Conservation (phyloP, 2,888 invertebrate genomes). For the Antitype chi region DNA sequence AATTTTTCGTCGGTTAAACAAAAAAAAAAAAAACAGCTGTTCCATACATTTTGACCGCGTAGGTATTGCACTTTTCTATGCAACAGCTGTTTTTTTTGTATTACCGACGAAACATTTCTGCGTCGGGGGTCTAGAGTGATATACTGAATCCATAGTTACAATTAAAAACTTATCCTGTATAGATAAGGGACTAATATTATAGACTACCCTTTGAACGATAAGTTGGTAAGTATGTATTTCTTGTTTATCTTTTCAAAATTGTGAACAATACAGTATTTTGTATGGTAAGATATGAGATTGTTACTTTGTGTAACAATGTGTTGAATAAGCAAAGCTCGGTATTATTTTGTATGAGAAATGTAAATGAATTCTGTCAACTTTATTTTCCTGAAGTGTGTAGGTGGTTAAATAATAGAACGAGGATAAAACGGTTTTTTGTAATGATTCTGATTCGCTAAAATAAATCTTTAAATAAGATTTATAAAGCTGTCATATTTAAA, state of each 20-base stretch:
- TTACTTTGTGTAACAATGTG: not conserved
- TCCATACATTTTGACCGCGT: too few species aligned
- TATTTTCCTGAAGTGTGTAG: conserved; percentile 4
- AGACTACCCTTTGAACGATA: not conserved
- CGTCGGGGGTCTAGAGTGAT: too few species aligned
- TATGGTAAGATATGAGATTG: not conserved
- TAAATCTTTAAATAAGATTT: conserved; percentile 8
- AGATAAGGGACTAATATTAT: too few species aligned
- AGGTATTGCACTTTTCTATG: too few species aligned
- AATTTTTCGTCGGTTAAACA: too few species aligned
- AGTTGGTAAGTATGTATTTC: not conserved
- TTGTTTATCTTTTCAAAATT: conserved; percentile 6
- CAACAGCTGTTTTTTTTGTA: too few species aligned
- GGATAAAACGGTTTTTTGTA: conserved; percentile 4
- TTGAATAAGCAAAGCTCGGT: conserved; percentile 6
- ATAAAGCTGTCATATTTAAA: not conserved
- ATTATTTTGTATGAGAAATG: conserved; percentile 17
- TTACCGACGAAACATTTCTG: too few species aligned
- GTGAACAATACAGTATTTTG: conserved; percentile 11
- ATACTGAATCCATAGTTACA: too few species aligned
- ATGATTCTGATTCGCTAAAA: conserved; percentile 11
- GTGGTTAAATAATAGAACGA: not conserved
- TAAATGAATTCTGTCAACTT: conserved; percentile 28
- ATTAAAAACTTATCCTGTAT: too few species aligned
- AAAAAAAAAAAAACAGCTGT: too few species aligned